Base-by-base conservation (phyloP, 2,113 vertebrate species). In the Callopanchax toddi region DNA sequence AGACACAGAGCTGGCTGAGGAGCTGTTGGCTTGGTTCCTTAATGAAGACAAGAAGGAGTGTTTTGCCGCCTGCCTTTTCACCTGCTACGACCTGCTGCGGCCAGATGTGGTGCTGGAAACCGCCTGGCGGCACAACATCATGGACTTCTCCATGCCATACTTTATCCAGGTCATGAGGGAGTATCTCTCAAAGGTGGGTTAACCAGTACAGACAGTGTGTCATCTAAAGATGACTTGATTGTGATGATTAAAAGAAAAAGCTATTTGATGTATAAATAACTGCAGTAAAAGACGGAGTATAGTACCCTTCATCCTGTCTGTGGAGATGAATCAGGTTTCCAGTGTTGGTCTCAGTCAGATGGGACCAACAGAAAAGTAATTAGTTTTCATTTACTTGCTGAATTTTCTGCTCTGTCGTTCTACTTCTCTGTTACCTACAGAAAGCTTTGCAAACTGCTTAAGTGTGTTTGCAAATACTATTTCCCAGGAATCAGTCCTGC, bases 131-230 rank as follows among this genome's bases (percentile, higher is more conserved):
- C 97, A 99, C 92, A 98, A 98, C 91, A 95, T 99, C 89, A 99
- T 99, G 96, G 97, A 99, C 88, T 99, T 99, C 89, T 97, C 97
- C 91, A 99, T 99, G 97, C 97, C 97, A 25, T 99, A 99, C 86
- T 99, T 99, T 81, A 99, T 99, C 90, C 97, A 99, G 92, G 97
- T 99, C 92, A 98, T 98, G 97, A 97, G 98, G 89, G 97, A 99
- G 36, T 99, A 99, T 81, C 94, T 99, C 87, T 89, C 89, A 85
- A 99, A 99, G 97, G 97, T 99, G 94, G 93, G 91, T 85, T 25
- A 64, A 56, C 46, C 6, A 42, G 11, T 48, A 11, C 50, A 23
- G 6, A n/a, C 5, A 0, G 4, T 17, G 3, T 22, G 18, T 57
- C 15, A 51, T 18, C 36, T 2, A 0, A 36, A 49, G 22, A 53